phyloP scores from a whole-genome alignment of 2,888 invertebrate species.

The Drosophila mayaguana region DNA sequence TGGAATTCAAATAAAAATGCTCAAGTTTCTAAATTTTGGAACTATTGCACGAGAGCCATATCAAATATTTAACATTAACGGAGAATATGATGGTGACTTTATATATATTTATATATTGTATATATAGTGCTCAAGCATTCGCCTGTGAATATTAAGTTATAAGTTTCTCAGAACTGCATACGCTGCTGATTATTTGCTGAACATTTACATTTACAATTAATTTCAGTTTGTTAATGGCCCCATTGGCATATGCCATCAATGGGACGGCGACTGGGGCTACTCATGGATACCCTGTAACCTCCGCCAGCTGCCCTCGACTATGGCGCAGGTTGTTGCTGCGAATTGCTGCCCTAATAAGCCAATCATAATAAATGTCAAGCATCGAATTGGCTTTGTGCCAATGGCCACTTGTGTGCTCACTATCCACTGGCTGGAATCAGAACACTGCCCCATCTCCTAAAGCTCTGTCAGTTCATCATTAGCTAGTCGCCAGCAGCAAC shows the following conservation, averaged over 20 bases:
- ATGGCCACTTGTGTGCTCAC: conserved; percentile 55
- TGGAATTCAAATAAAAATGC: neutral
- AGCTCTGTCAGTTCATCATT: conserved; percentile 63
- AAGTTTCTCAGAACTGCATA: neutral
- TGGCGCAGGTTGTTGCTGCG: conserved; percentile 22
- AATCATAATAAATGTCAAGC: conserved; percentile 81
- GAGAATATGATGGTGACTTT: neutral
- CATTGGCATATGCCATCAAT: conserved; percentile 43
- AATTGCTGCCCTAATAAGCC: conserved; percentile 69
- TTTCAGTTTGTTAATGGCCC: conserved; percentile 45
- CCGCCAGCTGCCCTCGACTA: neutral
- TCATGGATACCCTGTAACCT: neutral
- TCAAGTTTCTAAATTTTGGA: neutral
- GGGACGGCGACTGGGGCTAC: neutral
- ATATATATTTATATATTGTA: neutral
- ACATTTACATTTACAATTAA: neutral
- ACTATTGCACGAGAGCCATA: neutral
- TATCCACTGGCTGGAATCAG: neutral
- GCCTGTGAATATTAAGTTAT: neutral
- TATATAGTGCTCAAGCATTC: neutral
- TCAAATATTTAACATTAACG: neutral
- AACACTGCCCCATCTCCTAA: neutral
- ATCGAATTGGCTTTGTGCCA: conserved; percentile 70
- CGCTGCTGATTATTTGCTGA: neutral
- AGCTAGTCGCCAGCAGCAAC: conserved; percentile 24